Percentiles rank a stretch among this genome's conserved stretches.
phyloP scores from a whole-genome alignment of 2,113 vertebrate species.

The Lagopus muta region DNA sequence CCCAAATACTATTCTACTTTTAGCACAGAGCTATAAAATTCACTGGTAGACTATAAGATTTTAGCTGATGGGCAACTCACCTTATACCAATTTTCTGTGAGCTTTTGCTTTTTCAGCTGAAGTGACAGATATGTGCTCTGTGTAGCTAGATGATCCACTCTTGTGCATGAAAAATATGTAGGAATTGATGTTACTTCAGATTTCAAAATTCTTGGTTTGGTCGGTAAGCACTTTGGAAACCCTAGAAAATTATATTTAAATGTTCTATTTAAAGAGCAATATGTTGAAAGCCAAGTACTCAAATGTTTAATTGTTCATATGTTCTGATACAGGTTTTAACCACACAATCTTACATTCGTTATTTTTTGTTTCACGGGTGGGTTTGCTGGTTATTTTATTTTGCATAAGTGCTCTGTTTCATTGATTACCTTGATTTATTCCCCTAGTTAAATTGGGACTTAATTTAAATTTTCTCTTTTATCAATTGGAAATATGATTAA shows the following conservation, averaged over 20 bases:
- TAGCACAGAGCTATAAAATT: not conserved
- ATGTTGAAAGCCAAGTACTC: not conserved
- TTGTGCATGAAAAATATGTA: not conserved
- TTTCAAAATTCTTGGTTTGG: not conserved
- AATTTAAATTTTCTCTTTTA: not conserved
- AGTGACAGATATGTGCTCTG: not conserved
- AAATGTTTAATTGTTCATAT: not conserved
- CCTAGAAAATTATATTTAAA: not conserved
- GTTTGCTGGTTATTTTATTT: not conserved
- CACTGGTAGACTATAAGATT: not conserved
- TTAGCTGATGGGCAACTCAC: not conserved
- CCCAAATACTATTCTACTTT: not conserved
- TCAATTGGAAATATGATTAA: not conserved
- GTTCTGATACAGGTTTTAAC: not conserved
- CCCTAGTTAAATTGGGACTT: not conserved
- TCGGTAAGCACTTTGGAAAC: not conserved
- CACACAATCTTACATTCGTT: not conserved
- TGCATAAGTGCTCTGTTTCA: not conserved
- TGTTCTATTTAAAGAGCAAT: not conserved
- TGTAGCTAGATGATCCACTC: not conserved
- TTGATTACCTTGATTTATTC: not conserved
- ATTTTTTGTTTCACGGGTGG: not conserved
- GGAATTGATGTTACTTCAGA: not conserved
- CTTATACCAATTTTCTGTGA: not conserved
- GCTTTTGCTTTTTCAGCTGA: not conserved